Conservation (phyloP, 2,113 vertebrate species). For the Mellivora capensis region DNA sequence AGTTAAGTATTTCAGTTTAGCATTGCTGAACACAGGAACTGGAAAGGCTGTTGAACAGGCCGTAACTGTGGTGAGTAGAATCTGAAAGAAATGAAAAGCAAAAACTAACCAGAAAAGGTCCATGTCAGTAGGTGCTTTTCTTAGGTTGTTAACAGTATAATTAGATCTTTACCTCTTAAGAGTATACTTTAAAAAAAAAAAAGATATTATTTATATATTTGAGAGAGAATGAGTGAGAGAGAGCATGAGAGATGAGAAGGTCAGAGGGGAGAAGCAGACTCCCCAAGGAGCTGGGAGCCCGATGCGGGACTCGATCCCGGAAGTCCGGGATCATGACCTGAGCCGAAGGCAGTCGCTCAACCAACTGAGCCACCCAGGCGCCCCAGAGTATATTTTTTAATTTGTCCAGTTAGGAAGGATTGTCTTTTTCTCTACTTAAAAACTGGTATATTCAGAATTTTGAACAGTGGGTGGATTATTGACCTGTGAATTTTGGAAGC, state of each 20-base stretch:
- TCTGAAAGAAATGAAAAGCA: slow-evolving; percentile 10
- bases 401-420: not conserved
- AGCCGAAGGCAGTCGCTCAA: no score
- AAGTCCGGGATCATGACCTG: no score
- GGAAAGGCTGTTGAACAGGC: not conserved
- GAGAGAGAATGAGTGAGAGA: no score
- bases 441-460: not conserved
- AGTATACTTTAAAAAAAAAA: no score
- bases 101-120: not conserved
- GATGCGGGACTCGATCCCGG: no score
- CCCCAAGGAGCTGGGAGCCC: no score
- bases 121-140: not conserved
- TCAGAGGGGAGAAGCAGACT: no score
- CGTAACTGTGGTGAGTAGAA: not conserved
- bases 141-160: not conserved
- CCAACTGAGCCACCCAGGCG: no score
- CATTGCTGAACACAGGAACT: not conserved
- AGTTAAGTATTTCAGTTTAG: not conserved
- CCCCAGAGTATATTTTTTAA: not conserved
- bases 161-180: not conserved
- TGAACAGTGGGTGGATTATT: not conserved
- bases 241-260: no score
- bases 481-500: slow-evolving; percentile 5
- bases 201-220: no score
- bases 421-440: slow-evolving; percentile 15